phyloP scores from a whole-genome alignment of 2,113 vertebrate genomes.

The Cichladusa arquata region DNA sequence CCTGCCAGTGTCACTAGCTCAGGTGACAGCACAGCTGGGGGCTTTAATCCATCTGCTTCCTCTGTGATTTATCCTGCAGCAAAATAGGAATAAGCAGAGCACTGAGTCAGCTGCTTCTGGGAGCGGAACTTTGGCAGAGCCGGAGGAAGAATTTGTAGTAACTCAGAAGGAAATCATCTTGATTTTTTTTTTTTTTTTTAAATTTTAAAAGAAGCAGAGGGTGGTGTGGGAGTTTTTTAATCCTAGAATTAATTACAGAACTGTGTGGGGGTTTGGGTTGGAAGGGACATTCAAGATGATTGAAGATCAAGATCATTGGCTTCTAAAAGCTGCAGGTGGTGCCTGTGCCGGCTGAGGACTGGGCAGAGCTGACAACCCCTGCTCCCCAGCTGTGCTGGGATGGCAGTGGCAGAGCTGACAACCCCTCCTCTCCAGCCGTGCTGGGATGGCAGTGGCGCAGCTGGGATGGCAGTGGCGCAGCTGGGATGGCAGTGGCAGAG shows the following conservation, averaged over 20 bases:
- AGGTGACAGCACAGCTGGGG: neutral
- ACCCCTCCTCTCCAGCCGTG: too few species aligned
- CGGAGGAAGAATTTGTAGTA: neutral
- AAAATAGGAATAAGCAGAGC: neutral
- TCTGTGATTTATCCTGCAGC: neutral
- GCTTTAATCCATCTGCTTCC: neutral
- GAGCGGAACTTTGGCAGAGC: neutral
- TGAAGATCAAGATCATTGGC: too few species aligned
- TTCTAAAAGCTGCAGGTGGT: neutral
- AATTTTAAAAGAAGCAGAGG: neutral
- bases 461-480: too few species aligned
- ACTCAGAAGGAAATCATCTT: neutral
- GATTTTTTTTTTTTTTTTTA: too few species aligned
- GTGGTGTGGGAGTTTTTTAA: accelerated
- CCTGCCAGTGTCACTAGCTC: neutral
- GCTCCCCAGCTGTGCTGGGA: too few species aligned
- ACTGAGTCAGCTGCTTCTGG: neutral
- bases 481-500: too few species aligned
- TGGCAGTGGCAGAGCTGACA: too few species aligned
- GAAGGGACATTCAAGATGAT: too few species aligned
- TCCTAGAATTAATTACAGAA: neutral
- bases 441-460: too few species aligned
- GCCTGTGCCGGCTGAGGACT: accelerated
- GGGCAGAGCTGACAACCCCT: neutral
- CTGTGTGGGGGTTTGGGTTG: accelerated